These are phyloP conservation scores for Catharus fuscescens DNA, from an alignment of 2,113 vertebrate species.

Conservation along the genomic window DNA sequence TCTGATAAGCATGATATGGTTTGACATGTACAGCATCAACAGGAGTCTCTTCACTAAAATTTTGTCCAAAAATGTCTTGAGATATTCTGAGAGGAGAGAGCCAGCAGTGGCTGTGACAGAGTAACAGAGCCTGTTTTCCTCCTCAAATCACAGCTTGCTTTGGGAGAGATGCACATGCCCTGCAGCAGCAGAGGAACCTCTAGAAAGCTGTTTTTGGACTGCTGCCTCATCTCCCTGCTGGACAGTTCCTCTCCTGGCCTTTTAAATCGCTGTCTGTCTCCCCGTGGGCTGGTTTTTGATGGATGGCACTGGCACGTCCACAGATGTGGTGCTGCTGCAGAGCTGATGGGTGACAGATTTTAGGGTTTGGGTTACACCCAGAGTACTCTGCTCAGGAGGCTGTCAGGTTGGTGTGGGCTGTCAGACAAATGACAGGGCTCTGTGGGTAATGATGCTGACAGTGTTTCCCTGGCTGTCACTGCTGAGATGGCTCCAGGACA, in stretches of 20 bases:
- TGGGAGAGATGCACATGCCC: neutral
- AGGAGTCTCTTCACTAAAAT: neutral
- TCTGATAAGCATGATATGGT: neutral
- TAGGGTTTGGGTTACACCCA: neutral
- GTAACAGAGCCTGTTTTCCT: neutral
- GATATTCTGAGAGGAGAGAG: neutral
- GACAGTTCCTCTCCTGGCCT: neutral
- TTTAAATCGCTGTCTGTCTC: neutral
- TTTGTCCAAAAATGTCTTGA: neutral
- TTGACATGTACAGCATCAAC: neutral
- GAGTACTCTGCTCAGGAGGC: neutral
- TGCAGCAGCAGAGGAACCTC: neutral
- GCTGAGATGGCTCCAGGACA: neutral
- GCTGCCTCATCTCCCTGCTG: neutral
- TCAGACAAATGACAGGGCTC: neutral
- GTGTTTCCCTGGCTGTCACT: neutral
- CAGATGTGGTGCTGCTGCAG: neutral
- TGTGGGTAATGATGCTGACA: neutral
- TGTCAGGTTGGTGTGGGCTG: neutral
- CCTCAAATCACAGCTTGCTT: neutral
- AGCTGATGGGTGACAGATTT: neutral
- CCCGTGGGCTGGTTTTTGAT: neutral
- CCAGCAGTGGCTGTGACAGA: neutral
- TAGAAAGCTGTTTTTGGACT: neutral
- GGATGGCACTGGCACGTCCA: fast-evolving